Evolutionary conservation across 2,888 invertebrate species (phyloP), one percentile per base, ranked within the genome.

Genomic region (Phalera bucephala): DNA sequence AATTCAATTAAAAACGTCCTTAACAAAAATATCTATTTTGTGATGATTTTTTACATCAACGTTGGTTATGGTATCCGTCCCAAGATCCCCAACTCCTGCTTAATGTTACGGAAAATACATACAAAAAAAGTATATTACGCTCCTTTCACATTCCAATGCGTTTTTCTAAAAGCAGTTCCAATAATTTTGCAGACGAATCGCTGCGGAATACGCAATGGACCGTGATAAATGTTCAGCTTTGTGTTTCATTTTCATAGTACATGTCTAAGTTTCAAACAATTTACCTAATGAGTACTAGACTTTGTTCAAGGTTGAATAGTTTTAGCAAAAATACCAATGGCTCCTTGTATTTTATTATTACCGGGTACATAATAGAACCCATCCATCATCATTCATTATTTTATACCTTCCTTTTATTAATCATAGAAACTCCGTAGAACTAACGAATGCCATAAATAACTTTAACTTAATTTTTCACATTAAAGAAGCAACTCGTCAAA

Each of bases 341-440:
- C 34, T 29, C 37, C 40, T 28, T 26, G 31, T 19, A 14, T 31
- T 7, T 19, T n/a, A 21, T 15, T 19, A 36, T 30, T 25, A 30
- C 11, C 12, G 12, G 27, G 2, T 27, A 7, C 7, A 27, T 27
- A 27, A 27, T 14, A 27, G 2, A 27, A 14, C n/a, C 33, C 12
- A 51, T 51, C 51, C 36, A 50, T 50, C 51, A 45, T 50, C 36
- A 36, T 36, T 36, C 33, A 30, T 36, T 48, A 43, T 35, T 36
- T 26, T 34, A 21, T 40, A 25, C 31, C 31, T 31, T 28, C 20
- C 11, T 32, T 38, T 31, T 15, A 23, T 33, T 22, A 33, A 34
- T n/a, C n/a, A n/a, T n/a, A n/a, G n/a, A n/a, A n/a, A n/a, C n/a
- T n/a, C n/a, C n/a, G n/a, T n/a, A n/a, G n/a, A n/a, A n/a, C n/a